Evolutionary conservation across 2,797 vertebrate species (phyloP), one percentile per base, ranked within the genome.

Genomic region (Hypotaenidia philippensis): DNA sequence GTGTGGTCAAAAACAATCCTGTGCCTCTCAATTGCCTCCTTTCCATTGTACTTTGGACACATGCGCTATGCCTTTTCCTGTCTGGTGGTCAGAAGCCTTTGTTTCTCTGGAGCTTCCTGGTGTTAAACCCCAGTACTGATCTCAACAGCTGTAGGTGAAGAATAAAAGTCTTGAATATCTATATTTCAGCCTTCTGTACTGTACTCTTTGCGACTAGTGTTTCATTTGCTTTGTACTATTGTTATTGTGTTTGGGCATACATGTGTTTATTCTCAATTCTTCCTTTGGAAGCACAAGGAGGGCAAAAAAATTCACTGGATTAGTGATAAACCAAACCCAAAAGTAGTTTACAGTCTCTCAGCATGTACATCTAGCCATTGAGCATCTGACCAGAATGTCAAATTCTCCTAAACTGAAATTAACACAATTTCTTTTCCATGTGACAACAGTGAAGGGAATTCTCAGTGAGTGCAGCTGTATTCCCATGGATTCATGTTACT

Each of bases 41-140:
- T 80, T 36, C 77, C 76, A 2, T 72, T 93, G 65, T 56, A 19
- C 47, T 87, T 2, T 55, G 63, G 76, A 65, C 21, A 10, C 49
- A 75, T 75, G 20, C 56, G 15, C 26, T 85, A 36, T 36, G 55
- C 76, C 52, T 92, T 89, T 95, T 96, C 71, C 78, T 96, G 79
- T 90, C 76, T 96, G 83, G 66, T 93, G 45, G 40, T 89, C 86
- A 93, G 83, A 87, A 96, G 53, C 50, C 38, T 93, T 85, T 89
- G 63, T 82, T 91, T 94, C 75, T 84, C 56, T 77, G 57, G 14
- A 83, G 41, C 63, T 94, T 87, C 79, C 79, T 53, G 32, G 27
- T 82, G 85, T 83, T 93, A 88, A 76, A 79, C 64, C 55, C 19
- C 31, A 40, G 27, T 34, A 83, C 38, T 65, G 65, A 45, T 29